Conservation (phyloP, 2,888 invertebrate genomes). For the Nomada hirtipes region DNA sequence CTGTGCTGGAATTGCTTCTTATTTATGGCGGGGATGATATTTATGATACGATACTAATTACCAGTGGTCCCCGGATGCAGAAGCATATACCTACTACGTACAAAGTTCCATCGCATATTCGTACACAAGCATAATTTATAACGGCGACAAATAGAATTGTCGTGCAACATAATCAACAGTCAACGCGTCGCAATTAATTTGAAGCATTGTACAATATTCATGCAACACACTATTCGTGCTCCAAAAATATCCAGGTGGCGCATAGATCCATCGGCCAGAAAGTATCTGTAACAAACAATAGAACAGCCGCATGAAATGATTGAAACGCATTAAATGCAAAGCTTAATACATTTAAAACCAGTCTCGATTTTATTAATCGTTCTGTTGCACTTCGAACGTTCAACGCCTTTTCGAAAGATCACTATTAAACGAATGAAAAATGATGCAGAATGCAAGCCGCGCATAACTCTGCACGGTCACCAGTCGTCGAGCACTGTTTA, state of each 20-base stretch:
- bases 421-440: neutral
- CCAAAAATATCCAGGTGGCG: neutral
- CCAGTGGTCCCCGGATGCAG: no score
- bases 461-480: conserved; percentile 11
- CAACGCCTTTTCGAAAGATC: neutral
- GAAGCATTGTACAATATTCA: neutral
- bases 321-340: neutral
- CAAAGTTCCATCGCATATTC: neutral
- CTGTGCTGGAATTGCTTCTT: no score
- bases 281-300: conserved; percentile 46
- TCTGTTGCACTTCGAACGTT: neutral
- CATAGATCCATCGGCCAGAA: neutral
- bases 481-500: conserved; percentile 63
- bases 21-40: no score
- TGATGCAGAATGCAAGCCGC: neutral
- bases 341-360: neutral
- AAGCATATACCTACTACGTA: neutral
- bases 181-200: neutral
- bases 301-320: neutral
- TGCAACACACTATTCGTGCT: neutral
- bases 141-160: neutral
- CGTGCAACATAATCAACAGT: neutral
- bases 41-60: no score
- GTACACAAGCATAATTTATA: neutral
- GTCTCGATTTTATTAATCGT: neutral